These are phyloP conservation scores for Ametastegia equiseti DNA, from an alignment of 2,888 invertebrate species.

Conservation along the genomic window DNA sequence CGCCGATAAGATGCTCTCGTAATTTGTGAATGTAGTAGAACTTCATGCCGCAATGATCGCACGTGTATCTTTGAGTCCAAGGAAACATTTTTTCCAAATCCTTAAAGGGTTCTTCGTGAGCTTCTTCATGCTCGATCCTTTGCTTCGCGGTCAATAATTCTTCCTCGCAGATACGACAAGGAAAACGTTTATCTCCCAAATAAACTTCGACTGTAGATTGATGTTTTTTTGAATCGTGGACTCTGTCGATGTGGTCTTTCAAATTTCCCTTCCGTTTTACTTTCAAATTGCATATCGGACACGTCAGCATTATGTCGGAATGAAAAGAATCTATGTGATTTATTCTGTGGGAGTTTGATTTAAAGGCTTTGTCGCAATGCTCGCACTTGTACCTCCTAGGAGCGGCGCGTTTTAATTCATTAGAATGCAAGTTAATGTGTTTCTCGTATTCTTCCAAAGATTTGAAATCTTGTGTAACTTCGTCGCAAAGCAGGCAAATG, in stretches of 20 bases:
- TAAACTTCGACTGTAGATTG: background rate
- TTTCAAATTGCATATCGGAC: slow-evolving; percentile 24
- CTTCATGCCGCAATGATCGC: slow-evolving; percentile 34
- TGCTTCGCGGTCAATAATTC: slow-evolving; percentile 4
- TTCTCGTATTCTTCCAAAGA: slow-evolving; percentile 27
- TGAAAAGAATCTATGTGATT: slow-evolving; percentile 40
- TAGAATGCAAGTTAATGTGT: slow-evolving; percentile 30
- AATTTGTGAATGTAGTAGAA: slow-evolving; percentile 32
- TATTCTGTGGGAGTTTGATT: slow-evolving; percentile 27
- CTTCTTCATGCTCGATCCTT: slow-evolving; percentile 1
- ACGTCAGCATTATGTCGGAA: slow-evolving; percentile 26
- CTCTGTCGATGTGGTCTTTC: slow-evolving; percentile 19
- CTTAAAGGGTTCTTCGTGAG: slow-evolving; percentile 1
- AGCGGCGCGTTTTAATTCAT: slow-evolving; percentile 2
- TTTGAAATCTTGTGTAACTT: slow-evolving; percentile 1
- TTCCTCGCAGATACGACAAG: slow-evolving; percentile 9
- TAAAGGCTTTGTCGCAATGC: slow-evolving; percentile 39
- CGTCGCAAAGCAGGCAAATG: slow-evolving; percentile 32
- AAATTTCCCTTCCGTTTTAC: slow-evolving; percentile 25
- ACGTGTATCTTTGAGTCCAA: slow-evolving; percentile 26
- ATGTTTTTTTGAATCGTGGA: slow-evolving; percentile 13
- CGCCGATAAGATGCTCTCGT: slow-evolving; percentile 9
- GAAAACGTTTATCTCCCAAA: slow-evolving; percentile 14
- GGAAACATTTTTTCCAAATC: slow-evolving; percentile 32
- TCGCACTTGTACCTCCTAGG: slow-evolving; percentile 21